Percentiles rank a stretch among this genome's conserved stretches.
Evolutionary conservation across 2,888 invertebrate genomes (phyloP).

Genomic region (Drosophila sordidula): DNA sequence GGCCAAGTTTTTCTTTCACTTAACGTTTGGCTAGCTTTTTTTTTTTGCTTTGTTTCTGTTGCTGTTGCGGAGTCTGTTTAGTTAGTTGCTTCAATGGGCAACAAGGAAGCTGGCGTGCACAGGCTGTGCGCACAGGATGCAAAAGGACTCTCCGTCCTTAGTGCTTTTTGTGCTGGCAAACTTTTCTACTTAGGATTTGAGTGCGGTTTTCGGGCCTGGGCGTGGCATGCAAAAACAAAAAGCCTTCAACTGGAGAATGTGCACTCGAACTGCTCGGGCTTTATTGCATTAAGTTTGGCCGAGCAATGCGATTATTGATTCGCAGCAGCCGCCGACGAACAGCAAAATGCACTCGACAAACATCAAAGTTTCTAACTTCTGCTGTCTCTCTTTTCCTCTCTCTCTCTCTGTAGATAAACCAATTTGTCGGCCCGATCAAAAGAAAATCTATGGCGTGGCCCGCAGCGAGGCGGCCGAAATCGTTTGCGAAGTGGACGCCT

Average conservation of each 20-base stretch:
- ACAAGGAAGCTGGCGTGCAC: slow-evolving; percentile 19
- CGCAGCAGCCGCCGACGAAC: slow-evolving; percentile 53
- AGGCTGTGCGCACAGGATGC: slow-evolving; percentile 17
- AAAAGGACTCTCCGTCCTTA: slow-evolving; percentile 16
- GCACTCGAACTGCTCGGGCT: slow-evolving; percentile 41
- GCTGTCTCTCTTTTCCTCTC: background rate
- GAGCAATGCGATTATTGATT: slow-evolving; percentile 77
- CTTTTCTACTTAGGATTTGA: slow-evolving; percentile 70
- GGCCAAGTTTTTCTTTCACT: slow-evolving; percentile 55
- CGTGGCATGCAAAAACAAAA: slow-evolving; percentile 51
- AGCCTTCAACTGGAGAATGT: slow-evolving; percentile 26
- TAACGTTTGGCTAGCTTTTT: slow-evolving; percentile 4
- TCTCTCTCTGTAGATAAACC: slow-evolving; percentile 90
- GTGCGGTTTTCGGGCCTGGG: slow-evolving; percentile 51
- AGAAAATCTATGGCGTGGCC: slow-evolving; percentile 93
- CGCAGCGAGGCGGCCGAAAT: slow-evolving; percentile 92
- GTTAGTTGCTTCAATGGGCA: slow-evolving; percentile 63
- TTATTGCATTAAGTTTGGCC: slow-evolving; percentile 62
- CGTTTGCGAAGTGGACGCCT: slow-evolving; percentile 93
- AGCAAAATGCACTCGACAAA: slow-evolving; percentile 71
- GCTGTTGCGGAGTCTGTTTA: slow-evolving; percentile 51
- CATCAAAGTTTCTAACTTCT: slow-evolving; percentile 54
- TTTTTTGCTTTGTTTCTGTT: slow-evolving; percentile 29
- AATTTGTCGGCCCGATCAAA: slow-evolving; percentile 90
- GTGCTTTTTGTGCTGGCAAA: slow-evolving; percentile 49